Evolutionary conservation across 2,113 vertebrate genomes (phyloP), one percentile per base, ranked within the genome.

Genomic region (Pampusana beccarii): DNA sequence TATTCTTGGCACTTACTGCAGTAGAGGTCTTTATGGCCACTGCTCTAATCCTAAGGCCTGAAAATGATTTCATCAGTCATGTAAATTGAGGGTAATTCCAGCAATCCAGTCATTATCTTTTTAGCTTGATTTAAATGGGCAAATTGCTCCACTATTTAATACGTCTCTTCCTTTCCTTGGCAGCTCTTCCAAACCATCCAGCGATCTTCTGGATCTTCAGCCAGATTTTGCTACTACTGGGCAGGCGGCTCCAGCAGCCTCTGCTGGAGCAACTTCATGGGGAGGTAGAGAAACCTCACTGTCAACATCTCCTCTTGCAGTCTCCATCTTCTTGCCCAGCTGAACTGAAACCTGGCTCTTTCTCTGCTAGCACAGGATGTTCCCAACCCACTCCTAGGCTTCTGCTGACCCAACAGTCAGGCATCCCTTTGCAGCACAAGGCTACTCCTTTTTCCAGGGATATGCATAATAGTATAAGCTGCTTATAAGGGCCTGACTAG

Each of bases 161-260:
- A 26, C 28, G 24, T 77, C 13, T 88, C 23, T 74, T 70, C 46
- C n/a, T 87, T 86, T 84, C n/a, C 64, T 89, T 82, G 92, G 62
- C 90, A 99, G 98, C 67, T 94, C 97, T 94, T 97, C 98, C 57
- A 98, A 98, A 93, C 92, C 96, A n/a, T 98, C 93, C 56, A 99
- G 98, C 89, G 99, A 99, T 95, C 98, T 99, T 97, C 97, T 99
- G 97, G 99, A 99, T 92, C 98, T 99, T 95, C 99, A 99, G 87
- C 99, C 98, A 97, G 97, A 99, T 97, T 98, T 99, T 97, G 77
- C 98, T 4, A 94, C 98, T 95, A 31, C 98, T 93, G 98, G 97
- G 33, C 98, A 98, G 16, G 97, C 97, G 7, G 97, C 98, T 95
- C 93, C 98, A 28, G 98, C 98, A n/a, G 96, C 98, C 36, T 70